Evolutionary conservation across 2,113 vertebrate genomes (phyloP).

Genomic region (Brachionichthys hirsutus): DNA sequence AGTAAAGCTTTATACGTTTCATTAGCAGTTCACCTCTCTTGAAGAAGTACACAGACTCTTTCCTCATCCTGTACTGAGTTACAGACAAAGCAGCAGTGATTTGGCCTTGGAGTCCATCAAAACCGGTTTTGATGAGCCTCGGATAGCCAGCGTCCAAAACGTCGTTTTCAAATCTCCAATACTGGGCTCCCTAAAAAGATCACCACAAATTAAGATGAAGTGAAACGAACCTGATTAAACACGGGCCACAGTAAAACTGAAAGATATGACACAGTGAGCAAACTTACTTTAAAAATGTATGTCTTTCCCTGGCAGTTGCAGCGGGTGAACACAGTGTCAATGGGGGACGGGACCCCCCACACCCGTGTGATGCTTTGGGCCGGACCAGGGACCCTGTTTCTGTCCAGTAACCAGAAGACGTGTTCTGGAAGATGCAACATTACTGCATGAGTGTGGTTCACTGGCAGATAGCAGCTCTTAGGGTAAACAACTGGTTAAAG

Average conservation of each 20-base stretch:
- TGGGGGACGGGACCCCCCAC: slow-evolving; percentile 94
- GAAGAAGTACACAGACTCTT: slow-evolving; percentile 93
- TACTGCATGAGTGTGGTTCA: background rate
- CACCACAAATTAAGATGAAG: background rate
- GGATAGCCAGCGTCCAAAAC: slow-evolving; percentile 85
- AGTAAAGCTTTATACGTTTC: background rate
- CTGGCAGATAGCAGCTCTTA: background rate
- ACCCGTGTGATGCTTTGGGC: slow-evolving; percentile 82
- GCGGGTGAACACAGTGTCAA: slow-evolving; percentile 91
- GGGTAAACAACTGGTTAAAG: no score
- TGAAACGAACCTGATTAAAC: background rate
- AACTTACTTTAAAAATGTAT: slow-evolving; percentile 91
- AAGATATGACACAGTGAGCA: background rate
- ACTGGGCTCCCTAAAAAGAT: slow-evolving; percentile 80
- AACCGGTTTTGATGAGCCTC: slow-evolving; percentile 81
- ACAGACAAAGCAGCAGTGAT: slow-evolving; percentile 88
- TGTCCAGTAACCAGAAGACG: slow-evolving; percentile 89
- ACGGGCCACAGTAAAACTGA: background rate
- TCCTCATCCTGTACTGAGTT: slow-evolving; percentile 79
- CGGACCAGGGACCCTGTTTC: slow-evolving; percentile 69
- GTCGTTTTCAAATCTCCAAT: slow-evolving; percentile 93
- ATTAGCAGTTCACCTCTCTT: slow-evolving; percentile 82
- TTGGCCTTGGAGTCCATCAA: slow-evolving; percentile 84
- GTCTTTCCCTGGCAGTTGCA: slow-evolving; percentile 95
- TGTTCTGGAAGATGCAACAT: slow-evolving; percentile 76